phyloP scores from a whole-genome alignment of 2,888 invertebrate species.

The Polia nebulosa region DNA sequence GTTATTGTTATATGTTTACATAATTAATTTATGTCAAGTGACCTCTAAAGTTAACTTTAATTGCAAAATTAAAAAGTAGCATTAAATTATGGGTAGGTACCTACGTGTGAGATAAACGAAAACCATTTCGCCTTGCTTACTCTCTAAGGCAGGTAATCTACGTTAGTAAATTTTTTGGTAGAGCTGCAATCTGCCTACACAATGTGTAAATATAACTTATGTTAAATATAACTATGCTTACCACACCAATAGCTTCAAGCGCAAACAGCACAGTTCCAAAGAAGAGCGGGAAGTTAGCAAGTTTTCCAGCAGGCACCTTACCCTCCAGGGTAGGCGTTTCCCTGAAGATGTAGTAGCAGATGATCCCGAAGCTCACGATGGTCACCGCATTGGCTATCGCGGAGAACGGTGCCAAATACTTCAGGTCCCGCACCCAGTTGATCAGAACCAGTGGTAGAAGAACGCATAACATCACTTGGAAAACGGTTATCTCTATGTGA shows the following conservation, averaged over 20 bases:
- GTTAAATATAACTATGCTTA: constrained; percentile 89
- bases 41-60: no score
- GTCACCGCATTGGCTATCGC: constrained; percentile 97
- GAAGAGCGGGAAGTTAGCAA: constrained; percentile 96
- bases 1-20: not conserved
- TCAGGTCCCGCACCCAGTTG: constrained; percentile 96
- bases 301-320: constrained; percentile 92
- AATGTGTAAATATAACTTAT: not conserved
- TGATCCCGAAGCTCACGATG: constrained; percentile 95
- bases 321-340: constrained; percentile 92
- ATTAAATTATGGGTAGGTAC: no score
- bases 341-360: constrained; percentile 96
- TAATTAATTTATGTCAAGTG: no score
- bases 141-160: no score
- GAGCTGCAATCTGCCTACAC: not conserved
- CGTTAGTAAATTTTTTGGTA: not conserved
- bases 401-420: constrained; percentile 97
- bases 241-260: constrained; percentile 98
- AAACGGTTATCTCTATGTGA: constrained; percentile 87
- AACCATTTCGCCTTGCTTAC: no score
- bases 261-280: constrained; percentile 99
- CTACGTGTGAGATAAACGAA: no score
- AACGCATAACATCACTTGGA: constrained; percentile 93
- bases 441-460: constrained; percentile 94
- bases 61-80: no score